These are phyloP conservation scores for Eucera pruinosa DNA, from an alignment of 2,888 invertebrate genomes.

Conservation along the genomic window DNA sequence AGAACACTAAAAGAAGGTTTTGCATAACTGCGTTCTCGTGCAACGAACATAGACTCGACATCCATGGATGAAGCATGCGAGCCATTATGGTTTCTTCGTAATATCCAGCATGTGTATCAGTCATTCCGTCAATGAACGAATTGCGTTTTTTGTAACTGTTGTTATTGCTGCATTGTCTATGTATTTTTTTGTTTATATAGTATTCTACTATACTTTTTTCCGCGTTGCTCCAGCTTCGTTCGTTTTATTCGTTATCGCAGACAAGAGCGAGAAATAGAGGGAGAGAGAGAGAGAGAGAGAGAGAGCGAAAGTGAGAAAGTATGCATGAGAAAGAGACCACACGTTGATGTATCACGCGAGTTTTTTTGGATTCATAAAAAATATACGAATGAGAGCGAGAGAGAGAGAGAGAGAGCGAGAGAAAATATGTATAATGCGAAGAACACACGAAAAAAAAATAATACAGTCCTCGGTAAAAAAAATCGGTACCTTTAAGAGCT, in stretches of 20 bases:
- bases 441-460: slow-evolving; percentile 61
- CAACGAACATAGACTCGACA: slow-evolving; percentile 31
- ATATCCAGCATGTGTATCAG: slow-evolving; percentile 47
- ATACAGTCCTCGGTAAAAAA: slow-evolving; percentile 64
- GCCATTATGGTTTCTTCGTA: background rate
- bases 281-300: background rate
- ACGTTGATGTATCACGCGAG: slow-evolving; percentile 29
- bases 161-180: slow-evolving; percentile 76
- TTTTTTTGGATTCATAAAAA: slow-evolving; percentile 14
- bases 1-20: background rate
- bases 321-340: slow-evolving; percentile 10
- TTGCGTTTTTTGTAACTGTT: slow-evolving; percentile 78
- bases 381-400: background rate
- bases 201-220: slow-evolving; percentile 52
- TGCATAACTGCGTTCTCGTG: slow-evolving; percentile 35
- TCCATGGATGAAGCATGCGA: slow-evolving; percentile 6
- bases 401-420: slow-evolving; percentile 10
- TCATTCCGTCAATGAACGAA: slow-evolving; percentile 67
- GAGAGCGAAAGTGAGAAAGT: background rate
- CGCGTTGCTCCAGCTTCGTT: slow-evolving; percentile 60
- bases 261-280: slow-evolving; percentile 8
- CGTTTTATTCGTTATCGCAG: slow-evolving; percentile 37
- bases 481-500: slow-evolving; percentile 73
- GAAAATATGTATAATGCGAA: slow-evolving; percentile 27
- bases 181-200: slow-evolving; percentile 67